A percentile compares a stretch with the other conserved stretches of the same genome.
phyloP scores from a whole-genome alignment of 2,797 vertebrate species.

The Gadopsis marmoratus region DNA sequence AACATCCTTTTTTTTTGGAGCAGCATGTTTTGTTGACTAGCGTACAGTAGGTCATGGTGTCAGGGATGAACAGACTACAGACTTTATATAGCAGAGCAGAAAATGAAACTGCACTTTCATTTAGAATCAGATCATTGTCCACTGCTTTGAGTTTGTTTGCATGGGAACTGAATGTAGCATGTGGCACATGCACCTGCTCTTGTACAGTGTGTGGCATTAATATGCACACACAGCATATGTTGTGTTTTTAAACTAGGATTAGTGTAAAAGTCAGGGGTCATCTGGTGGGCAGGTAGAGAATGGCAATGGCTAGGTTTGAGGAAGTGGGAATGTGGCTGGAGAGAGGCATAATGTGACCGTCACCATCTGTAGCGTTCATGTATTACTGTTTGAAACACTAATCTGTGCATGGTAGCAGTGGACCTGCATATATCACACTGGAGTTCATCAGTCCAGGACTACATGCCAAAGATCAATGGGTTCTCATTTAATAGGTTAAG shows the following conservation, averaged over 20 bases:
- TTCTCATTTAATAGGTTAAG: constrained; percentile 18
- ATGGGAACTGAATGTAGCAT: too few species aligned
- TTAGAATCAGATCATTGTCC: not conserved
- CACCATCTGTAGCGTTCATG: not conserved
- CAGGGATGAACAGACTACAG: constrained; percentile 3
- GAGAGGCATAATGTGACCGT: too few species aligned
- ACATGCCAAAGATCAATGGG: constrained; percentile 10
- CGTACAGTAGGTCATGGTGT: constrained; percentile 35
- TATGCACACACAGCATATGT: not conserved
- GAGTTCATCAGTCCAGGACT: constrained; percentile 8
- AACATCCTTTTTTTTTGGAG: constrained; percentile 17
- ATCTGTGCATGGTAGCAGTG: not conserved
- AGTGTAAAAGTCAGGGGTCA: too few species aligned
- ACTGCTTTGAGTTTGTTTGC: not conserved
- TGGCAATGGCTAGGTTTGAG: too few species aligned
- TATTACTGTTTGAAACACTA: not conserved
- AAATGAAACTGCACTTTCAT: constrained; percentile 1
- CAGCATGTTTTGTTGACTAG: constrained; percentile 28
- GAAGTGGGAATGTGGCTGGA: too few species aligned
- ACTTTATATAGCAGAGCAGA: not conserved
- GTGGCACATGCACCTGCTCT: too few species aligned
- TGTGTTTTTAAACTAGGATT: not conserved
- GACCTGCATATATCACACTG: not conserved
- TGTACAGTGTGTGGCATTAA: not conserved
- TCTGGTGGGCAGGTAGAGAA: too few species aligned